A percentile compares a stretch with the other conserved stretches of the same genome.
These are phyloP conservation scores for Stenoptilia bipunctidactyla DNA, from an alignment of 2,888 invertebrate genomes.

Conservation along the genomic window DNA sequence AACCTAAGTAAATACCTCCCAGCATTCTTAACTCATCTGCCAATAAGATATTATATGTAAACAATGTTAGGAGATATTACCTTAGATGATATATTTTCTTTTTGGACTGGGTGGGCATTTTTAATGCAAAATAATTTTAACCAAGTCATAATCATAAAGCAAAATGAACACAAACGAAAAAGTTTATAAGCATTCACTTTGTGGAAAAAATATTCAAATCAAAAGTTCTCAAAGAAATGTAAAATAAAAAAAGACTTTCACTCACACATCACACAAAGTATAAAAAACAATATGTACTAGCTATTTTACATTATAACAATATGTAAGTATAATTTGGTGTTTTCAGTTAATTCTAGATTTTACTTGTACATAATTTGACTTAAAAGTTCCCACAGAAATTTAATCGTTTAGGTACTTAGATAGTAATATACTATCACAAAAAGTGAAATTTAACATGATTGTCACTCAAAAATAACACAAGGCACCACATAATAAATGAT, in stretches of 20 bases:
- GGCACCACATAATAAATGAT: conserved; percentile 24
- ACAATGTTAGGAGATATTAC: background rate
- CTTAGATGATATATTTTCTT: background rate
- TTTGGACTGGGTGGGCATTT: conserved; percentile 36
- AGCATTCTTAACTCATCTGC: conserved; percentile 1
- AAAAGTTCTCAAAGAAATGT: background rate
- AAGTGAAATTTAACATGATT: conserved; percentile 13
- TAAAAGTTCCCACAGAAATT: background rate
- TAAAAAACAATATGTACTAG: background rate
- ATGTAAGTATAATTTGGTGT: too few species aligned
- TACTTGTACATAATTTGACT: background rate
- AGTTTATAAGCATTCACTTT: conserved; percentile 40
- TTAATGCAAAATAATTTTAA: conserved; percentile 37
- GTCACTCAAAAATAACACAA: conserved; percentile 16
- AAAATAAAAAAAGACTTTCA: background rate
- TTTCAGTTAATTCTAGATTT: too few species aligned
- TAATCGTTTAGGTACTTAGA: conserved; percentile 14
- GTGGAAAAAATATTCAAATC: conserved; percentile 11
- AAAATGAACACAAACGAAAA: conserved; percentile 44
- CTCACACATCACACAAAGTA: background rate
- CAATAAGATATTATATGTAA: background rate
- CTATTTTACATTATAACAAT: too few species aligned
- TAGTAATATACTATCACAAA: conserved; percentile 16
- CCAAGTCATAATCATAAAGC: conserved; percentile 16
- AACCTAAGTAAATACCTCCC: conserved; percentile 41